phyloP scores from a whole-genome alignment of 2,113 vertebrate genomes.

The Sceloporus undulatus region DNA sequence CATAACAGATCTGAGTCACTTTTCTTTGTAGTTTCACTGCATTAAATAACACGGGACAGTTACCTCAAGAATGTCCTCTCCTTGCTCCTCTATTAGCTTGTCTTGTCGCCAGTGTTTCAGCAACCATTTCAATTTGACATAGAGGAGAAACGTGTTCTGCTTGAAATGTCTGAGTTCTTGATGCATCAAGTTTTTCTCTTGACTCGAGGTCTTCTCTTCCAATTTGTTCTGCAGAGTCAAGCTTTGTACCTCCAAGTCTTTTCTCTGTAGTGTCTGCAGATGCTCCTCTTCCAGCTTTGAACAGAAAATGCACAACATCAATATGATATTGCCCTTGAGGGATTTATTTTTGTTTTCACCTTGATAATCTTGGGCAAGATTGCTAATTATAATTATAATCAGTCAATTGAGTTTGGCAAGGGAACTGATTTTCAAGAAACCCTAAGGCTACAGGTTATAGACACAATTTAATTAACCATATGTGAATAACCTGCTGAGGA shows the following conservation, averaged over 20 bases:
- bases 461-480: slow-evolving; percentile 47
- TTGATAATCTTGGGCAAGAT: slow-evolving; percentile 12
- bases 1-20: neutral
- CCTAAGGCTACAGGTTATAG: slow-evolving; percentile 14
- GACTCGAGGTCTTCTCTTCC: slow-evolving; percentile 87
- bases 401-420: slow-evolving; percentile 39
- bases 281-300: slow-evolving; percentile 87
- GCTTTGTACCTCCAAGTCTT: slow-evolving; percentile 90
- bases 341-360: neutral
- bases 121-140: slow-evolving; percentile 93
- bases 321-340: neutral
- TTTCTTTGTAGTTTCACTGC: slow-evolving; percentile 22
- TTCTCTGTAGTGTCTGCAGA: slow-evolving; percentile 80
- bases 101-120: slow-evolving; percentile 91
- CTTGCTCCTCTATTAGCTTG: slow-evolving; percentile 79
- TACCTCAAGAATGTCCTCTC: slow-evolving; percentile 82
- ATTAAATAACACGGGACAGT: slow-evolving; percentile 28
- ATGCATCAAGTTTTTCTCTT: slow-evolving; percentile 88
- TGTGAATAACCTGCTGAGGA: slow-evolving; percentile 24
- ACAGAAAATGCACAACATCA: slow-evolving; percentile 57
- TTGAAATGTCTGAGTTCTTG: slow-evolving; percentile 91
- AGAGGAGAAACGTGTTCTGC: slow-evolving; percentile 92
- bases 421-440: slow-evolving; percentile 34
- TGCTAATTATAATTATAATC: slow-evolving; percentile 33
- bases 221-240: slow-evolving; percentile 85